Percentiles rank a stretch among this genome's conserved stretches.
phyloP scores from a whole-genome alignment of 37 sponge, comb jelly and placozoan species.

The Chondrosia reniformis region DNA sequence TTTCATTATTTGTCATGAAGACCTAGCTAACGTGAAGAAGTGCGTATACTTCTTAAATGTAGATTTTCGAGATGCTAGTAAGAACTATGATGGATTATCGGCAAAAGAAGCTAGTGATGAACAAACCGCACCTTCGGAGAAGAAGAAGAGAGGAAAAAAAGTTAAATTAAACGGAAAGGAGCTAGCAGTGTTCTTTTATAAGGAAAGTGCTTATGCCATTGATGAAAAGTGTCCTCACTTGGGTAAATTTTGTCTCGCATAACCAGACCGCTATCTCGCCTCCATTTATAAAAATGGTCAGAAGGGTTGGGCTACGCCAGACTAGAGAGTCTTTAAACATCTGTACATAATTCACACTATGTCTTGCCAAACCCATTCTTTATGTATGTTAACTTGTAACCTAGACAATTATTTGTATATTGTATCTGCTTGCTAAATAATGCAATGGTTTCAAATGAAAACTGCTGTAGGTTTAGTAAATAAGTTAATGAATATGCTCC shows the following conservation, averaged over 20 bases:
- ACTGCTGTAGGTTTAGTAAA: neutral
- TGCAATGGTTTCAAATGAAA: neutral
- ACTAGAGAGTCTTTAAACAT: too few relatives aligned
- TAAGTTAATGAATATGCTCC: neutral
- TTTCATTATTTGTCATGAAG: neutral
- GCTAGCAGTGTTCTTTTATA: slow-evolving; percentile 33
- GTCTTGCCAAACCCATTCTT: too few relatives aligned
- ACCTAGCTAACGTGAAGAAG: neutral
- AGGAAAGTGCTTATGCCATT: slow-evolving; percentile 24
- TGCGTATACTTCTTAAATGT: neutral
- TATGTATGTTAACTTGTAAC: neutral
- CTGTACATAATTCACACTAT: too few relatives aligned
- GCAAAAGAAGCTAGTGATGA: too few relatives aligned
- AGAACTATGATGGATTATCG: neutral
- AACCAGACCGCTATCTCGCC: too few relatives aligned
- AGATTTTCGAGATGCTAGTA: neutral
- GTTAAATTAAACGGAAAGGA: slow-evolving; percentile 35
- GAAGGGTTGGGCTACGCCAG: too few relatives aligned
- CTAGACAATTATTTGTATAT: neutral
- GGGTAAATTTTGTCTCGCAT: slow-evolving; percentile 24
- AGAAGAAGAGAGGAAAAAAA: slow-evolving; percentile 26
- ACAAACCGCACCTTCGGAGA: neutral
- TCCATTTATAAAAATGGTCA: neutral
- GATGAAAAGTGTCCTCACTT: slow-evolving; percentile 55
- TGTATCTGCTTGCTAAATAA: neutral